Evolutionary conservation across 37 sponge, comb jelly and placozoan genomes (phyloP), one percentile per base, ranked within the genome.

Genomic region (Petrosia ficiformis): DNA sequence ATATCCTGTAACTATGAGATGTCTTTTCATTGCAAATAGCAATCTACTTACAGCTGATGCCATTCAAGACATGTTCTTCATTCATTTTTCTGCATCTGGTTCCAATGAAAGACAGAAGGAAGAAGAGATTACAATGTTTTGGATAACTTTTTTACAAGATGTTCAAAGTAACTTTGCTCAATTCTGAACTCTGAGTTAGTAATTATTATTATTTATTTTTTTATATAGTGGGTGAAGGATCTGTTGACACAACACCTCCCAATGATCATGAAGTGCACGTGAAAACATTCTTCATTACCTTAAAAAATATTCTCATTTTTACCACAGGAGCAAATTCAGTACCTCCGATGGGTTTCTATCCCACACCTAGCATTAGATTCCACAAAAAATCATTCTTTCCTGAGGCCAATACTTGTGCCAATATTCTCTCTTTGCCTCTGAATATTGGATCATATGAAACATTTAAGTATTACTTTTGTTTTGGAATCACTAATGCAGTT

Each of bases 241-340:
- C 14, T 19, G 54, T 48, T 8, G 14, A 48, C 8, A 48, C 54
- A 19, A 14, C n/a, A n/a, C n/a, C n/a, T n/a, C n/a, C n/a, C n/a
- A n/a, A n/a, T n/a, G n/a, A n/a, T n/a, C n/a, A n/a, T n/a, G n/a
- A n/a, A n/a, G n/a, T 4, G 6, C 4, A 39, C 4, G 35, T 35
- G 24, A 39, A 26, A 3, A 8, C 8, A 48, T 48, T 48, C 14
- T 48, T 14, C 14, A 48, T 30, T 19, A 40, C 43, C 10, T 29
- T 77, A 8, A 30, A 30, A 6, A 48, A 77, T 39, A 65, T 77
- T 24, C 41, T 77, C 16, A 2, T 28, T 6, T 77, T 77, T 65
- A 2, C 63, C 11, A 65, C 66, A 41, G 77, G 77, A 39, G 38
- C 67, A 3, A 25, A 3, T 14, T 19, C 35, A 16, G 8, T 77